phyloP scores from a whole-genome alignment of 2,113 vertebrate species.

The Oreocharis arfaki region DNA sequence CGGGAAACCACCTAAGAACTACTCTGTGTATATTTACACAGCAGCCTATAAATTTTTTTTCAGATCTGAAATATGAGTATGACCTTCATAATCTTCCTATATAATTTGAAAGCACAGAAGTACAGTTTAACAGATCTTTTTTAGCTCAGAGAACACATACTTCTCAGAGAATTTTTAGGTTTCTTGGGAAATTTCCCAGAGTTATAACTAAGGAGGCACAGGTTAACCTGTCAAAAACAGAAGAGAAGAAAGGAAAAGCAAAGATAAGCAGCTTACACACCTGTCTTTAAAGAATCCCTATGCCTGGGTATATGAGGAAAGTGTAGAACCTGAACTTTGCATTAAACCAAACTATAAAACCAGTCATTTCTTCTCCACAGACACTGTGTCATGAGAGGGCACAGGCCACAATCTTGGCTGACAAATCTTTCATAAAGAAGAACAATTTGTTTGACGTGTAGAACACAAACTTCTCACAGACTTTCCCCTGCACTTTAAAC shows the following conservation, averaged over 20 bases:
- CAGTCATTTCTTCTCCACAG: not conserved
- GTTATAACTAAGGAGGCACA: not conserved
- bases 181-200: not conserved
- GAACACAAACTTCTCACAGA: not conserved
- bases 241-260: not conserved
- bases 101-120: conserved; percentile 18
- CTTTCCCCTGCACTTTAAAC: not conserved
- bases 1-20: conserved; percentile 30
- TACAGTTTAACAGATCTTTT: not conserved
- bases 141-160: not conserved
- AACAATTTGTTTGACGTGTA: not conserved
- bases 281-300: not conserved
- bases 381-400: not conserved
- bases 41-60: not conserved
- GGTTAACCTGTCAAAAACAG: not conserved
- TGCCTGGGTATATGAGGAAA: not conserved
- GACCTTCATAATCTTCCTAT: not conserved
- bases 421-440: not conserved
- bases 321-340: not conserved
- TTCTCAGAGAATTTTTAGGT: not conserved
- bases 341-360: not conserved
- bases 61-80: not conserved
- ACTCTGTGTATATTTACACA: conserved; percentile 2
- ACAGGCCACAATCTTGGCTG: not conserved
- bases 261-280: not conserved